These are phyloP conservation scores for Drosophila saltans DNA, from an alignment of 1,140 invertebrate species.

Conservation along the genomic window DNA sequence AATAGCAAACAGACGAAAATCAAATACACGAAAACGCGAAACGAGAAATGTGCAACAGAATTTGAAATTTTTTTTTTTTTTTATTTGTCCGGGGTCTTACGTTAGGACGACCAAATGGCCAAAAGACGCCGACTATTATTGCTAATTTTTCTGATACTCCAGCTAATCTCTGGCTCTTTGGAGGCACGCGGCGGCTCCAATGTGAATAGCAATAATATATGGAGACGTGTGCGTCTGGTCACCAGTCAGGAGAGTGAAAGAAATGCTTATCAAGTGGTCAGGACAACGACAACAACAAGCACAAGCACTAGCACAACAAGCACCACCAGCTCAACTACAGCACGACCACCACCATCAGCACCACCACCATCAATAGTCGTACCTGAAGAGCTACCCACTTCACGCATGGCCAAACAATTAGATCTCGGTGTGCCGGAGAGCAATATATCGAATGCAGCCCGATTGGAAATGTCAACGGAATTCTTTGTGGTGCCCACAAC, in stretches of 20 bases:
- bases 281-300: slow-evolving; percentile 35
- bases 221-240: slow-evolving; percentile 67
- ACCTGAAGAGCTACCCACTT: slow-evolving; percentile 6
- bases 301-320: slow-evolving; percentile 27
- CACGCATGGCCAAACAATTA: slow-evolving; percentile 63
- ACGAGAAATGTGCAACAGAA: slow-evolving; percentile 53
- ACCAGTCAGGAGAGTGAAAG: slow-evolving; percentile 65
- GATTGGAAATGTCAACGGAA: slow-evolving; percentile 90
- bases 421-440: slow-evolving; percentile 61
- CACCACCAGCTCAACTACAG: slow-evolving; percentile 27
- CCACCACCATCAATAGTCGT: slow-evolving; percentile 17
- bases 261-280: slow-evolving; percentile 67
- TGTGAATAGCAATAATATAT: slow-evolving; percentile 65
- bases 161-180: slow-evolving; percentile 62
- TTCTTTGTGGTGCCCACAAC: slow-evolving; percentile 88
- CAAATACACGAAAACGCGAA: slow-evolving; percentile 26
- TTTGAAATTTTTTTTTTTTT: slow-evolving; percentile 32
- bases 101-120: slow-evolving; percentile 59
- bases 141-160: slow-evolving; percentile 58
- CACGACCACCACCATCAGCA: slow-evolving; percentile 27
- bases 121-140: slow-evolving; percentile 63
- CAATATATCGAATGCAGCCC: slow-evolving; percentile 84
- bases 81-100: slow-evolving; percentile 3
- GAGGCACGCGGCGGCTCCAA: slow-evolving; percentile 62
- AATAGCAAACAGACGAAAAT: slow-evolving; percentile 14